A percentile compares a stretch with the other conserved stretches of the same genome.
phyloP scores from a whole-genome alignment of 2,797 vertebrate genomes.

The Hypotaenidia philippensis region DNA sequence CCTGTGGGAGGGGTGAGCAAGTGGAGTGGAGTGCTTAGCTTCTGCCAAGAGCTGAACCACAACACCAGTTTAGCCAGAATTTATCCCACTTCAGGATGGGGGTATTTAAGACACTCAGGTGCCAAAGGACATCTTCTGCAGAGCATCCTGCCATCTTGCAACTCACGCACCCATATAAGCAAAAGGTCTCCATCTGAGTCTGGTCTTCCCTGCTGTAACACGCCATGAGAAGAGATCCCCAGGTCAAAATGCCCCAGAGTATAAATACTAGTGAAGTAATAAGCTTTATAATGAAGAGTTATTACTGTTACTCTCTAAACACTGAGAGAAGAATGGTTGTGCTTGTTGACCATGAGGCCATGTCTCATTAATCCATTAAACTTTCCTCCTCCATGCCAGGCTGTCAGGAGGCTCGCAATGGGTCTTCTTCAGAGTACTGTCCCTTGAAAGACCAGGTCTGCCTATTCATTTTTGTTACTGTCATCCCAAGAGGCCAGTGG shows the following conservation, averaged over 20 bases:
- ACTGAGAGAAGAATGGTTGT: not conserved
- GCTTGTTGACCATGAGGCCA: not conserved
- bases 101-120: not conserved
- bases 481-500: not conserved
- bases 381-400: not conserved
- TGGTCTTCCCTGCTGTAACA: not conserved
- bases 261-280: not conserved
- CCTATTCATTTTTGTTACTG: not conserved
- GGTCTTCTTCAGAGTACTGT: not conserved
- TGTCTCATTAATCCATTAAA: not conserved
- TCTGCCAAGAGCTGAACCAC: too few species aligned
- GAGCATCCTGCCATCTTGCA: not conserved
- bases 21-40: too few species aligned
- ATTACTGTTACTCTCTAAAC: not conserved
- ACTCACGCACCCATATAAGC: accelerated
- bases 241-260: not conserved
- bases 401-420: not conserved
- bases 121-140: not conserved
- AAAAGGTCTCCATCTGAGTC: not conserved
- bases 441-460: not conserved
- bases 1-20: too few species aligned
- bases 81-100: not conserved
- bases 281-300: not conserved
- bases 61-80: not conserved
- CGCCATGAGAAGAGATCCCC: not conserved